Evolutionary conservation across 2,113 vertebrate genomes (phyloP).

Genomic region (Lampris incognitus): DNA sequence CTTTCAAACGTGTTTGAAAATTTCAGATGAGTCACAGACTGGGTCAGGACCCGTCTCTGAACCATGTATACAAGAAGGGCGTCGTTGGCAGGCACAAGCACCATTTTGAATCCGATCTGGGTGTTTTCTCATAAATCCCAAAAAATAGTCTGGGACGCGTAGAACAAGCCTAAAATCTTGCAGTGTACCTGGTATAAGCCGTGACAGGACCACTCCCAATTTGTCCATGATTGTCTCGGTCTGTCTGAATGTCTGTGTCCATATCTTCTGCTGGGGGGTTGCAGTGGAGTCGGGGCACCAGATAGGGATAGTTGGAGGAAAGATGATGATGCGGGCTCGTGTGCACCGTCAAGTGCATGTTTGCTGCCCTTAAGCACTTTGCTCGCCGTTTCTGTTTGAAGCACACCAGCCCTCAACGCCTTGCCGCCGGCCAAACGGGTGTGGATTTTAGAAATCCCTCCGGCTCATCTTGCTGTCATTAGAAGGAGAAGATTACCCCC

Average conservation of each 20-base stretch:
- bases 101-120: too few relatives aligned
- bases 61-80: too few relatives aligned
- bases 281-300: conserved; percentile 30
- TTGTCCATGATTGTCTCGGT: too few relatives aligned
- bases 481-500: conserved; percentile 73
- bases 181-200: too few relatives aligned
- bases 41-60: too few relatives aligned
- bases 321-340: conserved; percentile 53
- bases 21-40: too few relatives aligned
- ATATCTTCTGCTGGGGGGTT: conserved; percentile 50
- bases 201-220: too few relatives aligned
- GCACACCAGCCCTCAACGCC: conserved; percentile 62
- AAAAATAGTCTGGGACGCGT: too few relatives aligned
- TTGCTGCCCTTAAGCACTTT: conserved; percentile 62
- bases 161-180: too few relatives aligned
- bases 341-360: conserved; percentile 67
- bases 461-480: conserved; percentile 73
- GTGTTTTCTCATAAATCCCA: too few relatives aligned
- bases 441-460: conserved; percentile 76
- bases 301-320: conserved; percentile 33
- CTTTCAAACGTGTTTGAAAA: too few relatives aligned
- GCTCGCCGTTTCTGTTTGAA: conserved; percentile 76
- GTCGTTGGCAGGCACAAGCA: too few relatives aligned
- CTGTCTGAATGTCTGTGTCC: neutral
- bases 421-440: conserved; percentile 70